A percentile compares a stretch with the other conserved stretches of the same genome.
These are phyloP conservation scores for Cancer borealis DNA, from an alignment of 2,888 invertebrate genomes.

Conservation along the genomic window DNA sequence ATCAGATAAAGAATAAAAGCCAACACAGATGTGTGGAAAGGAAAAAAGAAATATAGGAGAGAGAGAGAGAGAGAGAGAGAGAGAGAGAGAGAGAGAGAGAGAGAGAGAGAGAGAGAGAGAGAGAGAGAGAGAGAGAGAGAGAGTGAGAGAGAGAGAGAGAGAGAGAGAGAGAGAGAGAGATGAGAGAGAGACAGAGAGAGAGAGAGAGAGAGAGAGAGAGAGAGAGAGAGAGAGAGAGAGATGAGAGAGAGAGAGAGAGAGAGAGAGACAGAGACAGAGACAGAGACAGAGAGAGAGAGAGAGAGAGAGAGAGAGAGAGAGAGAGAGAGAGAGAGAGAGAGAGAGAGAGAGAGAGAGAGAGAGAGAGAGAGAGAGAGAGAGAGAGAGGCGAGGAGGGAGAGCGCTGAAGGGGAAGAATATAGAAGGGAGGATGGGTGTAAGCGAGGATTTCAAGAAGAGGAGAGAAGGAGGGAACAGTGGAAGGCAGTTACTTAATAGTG, in stretches of 20 bases:
- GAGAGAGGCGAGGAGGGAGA: background rate
- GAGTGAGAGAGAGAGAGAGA: background rate
- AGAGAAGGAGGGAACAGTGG: background rate
- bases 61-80: conserved; percentile 46
- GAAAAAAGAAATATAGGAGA: background rate
- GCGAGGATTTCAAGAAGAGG: conserved; percentile 23
- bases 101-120: conserved; percentile 50
- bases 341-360: conserved; percentile 5
- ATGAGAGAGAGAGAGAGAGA: conserved; percentile 48
- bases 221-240: conserved; percentile 42
- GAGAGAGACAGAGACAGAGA: conserved; percentile 45
- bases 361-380: conserved; percentile 22
- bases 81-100: conserved; percentile 46
- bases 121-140: conserved; percentile 9
- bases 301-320: conserved; percentile 34
- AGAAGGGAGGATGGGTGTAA: background rate
- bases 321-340: conserved; percentile 43
- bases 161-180: conserved; percentile 13
- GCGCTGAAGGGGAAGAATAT: conserved; percentile 15
- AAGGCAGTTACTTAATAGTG: conserved; percentile 37
- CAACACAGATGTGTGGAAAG: background rate
- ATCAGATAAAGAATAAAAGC: conserved; percentile 33
- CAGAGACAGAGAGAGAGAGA: conserved; percentile 38
- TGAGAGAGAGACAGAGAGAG: conserved; percentile 22
- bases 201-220: conserved; percentile 47